Percentiles rank a stretch among this genome's conserved stretches.
Evolutionary conservation across 1,140 invertebrate genomes (phyloP).

Genomic region (Probaryconus sp.): DNA sequence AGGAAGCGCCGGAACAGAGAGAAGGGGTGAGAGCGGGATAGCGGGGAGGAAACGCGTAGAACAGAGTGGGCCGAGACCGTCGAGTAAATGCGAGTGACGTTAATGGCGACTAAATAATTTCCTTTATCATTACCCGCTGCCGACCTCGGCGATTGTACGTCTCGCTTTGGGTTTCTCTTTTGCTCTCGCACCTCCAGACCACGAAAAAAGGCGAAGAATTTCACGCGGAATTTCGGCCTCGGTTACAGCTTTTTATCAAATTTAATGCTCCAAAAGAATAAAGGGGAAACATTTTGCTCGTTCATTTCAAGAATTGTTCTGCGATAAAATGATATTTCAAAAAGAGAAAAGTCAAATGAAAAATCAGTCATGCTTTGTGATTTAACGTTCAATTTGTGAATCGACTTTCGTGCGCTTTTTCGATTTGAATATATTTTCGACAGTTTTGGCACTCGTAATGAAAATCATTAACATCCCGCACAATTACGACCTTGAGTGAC

Average conservation of each 20-base stretch:
- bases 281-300: constrained; percentile 55
- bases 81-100: constrained; percentile 74
- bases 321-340: constrained; percentile 15
- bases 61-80: constrained; percentile 35
- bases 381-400: too few relatives aligned
- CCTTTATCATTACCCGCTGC: constrained; percentile 67
- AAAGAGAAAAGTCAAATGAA: constrained; percentile 10
- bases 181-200: constrained; percentile 25
- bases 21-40: background rate
- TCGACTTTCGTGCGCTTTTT: too few relatives aligned
- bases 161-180: constrained; percentile 32
- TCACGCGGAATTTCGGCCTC: constrained; percentile 46
- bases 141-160: constrained; percentile 63
- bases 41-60: background rate
- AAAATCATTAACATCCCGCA: constrained; percentile 44
- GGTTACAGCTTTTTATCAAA: constrained; percentile 57
- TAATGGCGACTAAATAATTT: constrained; percentile 77
- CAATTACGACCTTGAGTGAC: constrained; percentile 59
- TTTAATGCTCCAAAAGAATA: constrained; percentile 48
- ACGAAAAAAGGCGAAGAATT: constrained; percentile 53
- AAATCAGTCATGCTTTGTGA: background rate
- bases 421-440: too few relatives aligned
- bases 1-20: background rate
- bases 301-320: constrained; percentile 48
- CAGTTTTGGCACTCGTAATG: constrained; percentile 16